Evolutionary conservation across 2,797 vertebrate genomes (phyloP), one percentile per base, ranked within the genome.

Genomic region (Cyclura pinguis): DNA sequence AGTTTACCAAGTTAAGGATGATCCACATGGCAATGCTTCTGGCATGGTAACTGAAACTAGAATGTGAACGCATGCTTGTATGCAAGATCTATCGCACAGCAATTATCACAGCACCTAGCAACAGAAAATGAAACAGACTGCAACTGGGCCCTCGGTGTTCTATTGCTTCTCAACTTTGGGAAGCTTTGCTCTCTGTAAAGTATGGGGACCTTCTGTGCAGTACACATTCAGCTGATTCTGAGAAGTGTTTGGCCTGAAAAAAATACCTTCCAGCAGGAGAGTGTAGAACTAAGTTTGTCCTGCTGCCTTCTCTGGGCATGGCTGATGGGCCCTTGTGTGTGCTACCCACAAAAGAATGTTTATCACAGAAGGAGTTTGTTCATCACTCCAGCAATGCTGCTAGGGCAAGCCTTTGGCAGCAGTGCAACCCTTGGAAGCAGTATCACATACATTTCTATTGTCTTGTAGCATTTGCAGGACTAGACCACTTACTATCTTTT

Each of bases 21-120:
- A 84, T 67, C 86, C 57, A 64, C 57, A 77, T 42, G 72, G 80
- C 80, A 83, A 91, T 52, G n/a, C 72, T 84, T 87, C 80, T 77
- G 57, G 47, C 24, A 42, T 69, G 57, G n/a, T 74, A 76, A 74
- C 20, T 47, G 72, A 62, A 83, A 69, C n/a, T 42, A n/a, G 9
- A 50, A 74, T 6, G 72, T 57, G 50, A 78, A 78, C 13, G 38
- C 22, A 20, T 82, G 55, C 24, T 86, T 82, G 80, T 57, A 76
- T 62, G 85, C 69, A 76, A 29, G 14, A 50, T 47, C 32, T 76
- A 55, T 1, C 42, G 84, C 47, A 55, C 7, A 55, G 57, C 57
- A 87, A 87, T 22, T 14, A 77, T 69, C 47, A 42, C 47, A 76
- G 59, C 83, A 76, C 73, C 32, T 52, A n/a, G 77, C 57, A 67